phyloP scores from a whole-genome alignment of 2,797 vertebrate genomes.

The Schizopygopsis pylzovi region DNA sequence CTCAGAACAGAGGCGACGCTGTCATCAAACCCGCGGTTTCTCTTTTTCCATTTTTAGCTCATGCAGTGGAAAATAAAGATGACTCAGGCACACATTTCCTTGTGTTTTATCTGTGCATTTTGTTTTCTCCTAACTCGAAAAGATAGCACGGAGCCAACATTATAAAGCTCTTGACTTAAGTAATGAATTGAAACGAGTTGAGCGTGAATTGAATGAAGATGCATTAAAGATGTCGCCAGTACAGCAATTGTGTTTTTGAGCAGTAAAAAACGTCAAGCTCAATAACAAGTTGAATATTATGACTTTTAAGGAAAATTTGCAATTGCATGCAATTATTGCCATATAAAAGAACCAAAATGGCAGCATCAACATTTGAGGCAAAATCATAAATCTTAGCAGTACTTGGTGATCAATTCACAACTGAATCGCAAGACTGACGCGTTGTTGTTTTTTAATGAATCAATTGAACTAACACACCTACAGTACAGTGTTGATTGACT shows the following conservation, averaged over 20 bases:
- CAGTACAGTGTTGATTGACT: neutral
- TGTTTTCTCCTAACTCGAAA: neutral
- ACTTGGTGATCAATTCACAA: neutral
- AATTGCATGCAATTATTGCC: neutral
- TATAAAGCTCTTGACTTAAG: neutral
- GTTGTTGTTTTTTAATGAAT: too few species aligned
- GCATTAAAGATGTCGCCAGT: neutral
- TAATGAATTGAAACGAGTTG: conserved; percentile 43
- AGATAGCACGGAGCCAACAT: conserved; percentile 32
- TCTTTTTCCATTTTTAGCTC: conserved; percentile 76
- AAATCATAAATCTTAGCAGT: too few species aligned
- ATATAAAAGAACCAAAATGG: neutral
- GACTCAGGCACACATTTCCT: neutral
- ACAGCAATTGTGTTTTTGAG: neutral
- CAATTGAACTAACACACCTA: too few species aligned
- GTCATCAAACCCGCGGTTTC: conserved; percentile 72
- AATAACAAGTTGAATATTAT: neutral
- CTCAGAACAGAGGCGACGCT: conserved; percentile 69
- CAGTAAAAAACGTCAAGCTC: neutral
- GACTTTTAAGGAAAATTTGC: neutral
- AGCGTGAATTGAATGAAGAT: conserved; percentile 31
- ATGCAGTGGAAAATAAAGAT: neutral
- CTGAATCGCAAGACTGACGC: neutral
- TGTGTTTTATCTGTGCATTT: conserved; percentile 41
- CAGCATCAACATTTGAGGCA: neutral